Conservation (phyloP, 2,888 invertebrate genomes). For the Ennomos fuscantarius region DNA sequence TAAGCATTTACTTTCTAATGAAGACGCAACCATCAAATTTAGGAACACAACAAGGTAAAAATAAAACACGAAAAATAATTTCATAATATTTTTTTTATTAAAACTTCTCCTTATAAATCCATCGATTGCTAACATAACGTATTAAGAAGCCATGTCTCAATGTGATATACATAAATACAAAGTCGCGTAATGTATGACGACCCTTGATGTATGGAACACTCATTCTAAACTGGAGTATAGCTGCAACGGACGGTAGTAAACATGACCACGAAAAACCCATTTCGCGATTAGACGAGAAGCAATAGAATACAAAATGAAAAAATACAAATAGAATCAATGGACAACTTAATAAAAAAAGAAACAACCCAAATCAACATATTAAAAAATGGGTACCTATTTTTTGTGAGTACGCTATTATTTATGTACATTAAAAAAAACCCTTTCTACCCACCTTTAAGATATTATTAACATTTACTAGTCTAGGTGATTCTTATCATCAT, state of each 20-base stretch:
- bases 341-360: too few species aligned
- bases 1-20: too few species aligned
- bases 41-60: slow-evolving; percentile 34
- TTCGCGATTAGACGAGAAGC: background rate
- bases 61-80: slow-evolving; percentile 60
- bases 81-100: slow-evolving; percentile 78
- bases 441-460: too few species aligned
- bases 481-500: too few species aligned
- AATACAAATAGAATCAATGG: too few species aligned
- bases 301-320: background rate
- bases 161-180: slow-evolving; percentile 58
- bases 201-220: slow-evolving; percentile 10
- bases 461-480: too few species aligned
- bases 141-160: slow-evolving; percentile 78
- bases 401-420: too few species aligned
- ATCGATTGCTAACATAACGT: slow-evolving; percentile 82
- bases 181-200: slow-evolving; percentile 33
- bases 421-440: too few species aligned
- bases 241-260: slow-evolving; percentile 21
- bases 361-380: too few species aligned
- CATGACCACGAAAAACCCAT: background rate
- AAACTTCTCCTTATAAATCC: slow-evolving; percentile 84
- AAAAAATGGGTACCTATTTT: too few species aligned
- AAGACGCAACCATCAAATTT: too few species aligned
- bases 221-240: slow-evolving; percentile 14